Percentiles rank a stretch among this genome's conserved stretches.
phyloP scores from a whole-genome alignment of 1,140 invertebrate species.

The Pseudachorutes palmiensis region DNA sequence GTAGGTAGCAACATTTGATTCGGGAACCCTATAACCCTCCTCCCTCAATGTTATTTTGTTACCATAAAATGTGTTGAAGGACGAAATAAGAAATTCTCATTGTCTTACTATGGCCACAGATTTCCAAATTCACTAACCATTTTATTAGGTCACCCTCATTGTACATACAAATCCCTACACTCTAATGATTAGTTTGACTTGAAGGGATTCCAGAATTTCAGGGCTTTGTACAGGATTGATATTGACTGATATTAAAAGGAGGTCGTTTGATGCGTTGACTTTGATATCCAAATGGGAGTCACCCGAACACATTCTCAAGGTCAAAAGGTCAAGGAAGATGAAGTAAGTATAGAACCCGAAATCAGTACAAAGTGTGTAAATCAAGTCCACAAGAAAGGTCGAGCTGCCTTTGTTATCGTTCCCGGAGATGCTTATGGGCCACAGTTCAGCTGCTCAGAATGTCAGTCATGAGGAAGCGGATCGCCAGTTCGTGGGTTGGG shows the following conservation, averaged over 20 bases:
- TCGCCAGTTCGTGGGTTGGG: constrained; percentile 75
- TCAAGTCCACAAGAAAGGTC: not conserved
- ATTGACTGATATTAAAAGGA: constrained; percentile 2
- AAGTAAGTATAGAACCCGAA: no score
- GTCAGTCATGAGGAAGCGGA: constrained; percentile 20
- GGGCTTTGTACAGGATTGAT: not conserved
- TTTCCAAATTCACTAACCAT: no score
- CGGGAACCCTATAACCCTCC: no score
- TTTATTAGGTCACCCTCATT: no score
- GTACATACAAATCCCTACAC: no score
- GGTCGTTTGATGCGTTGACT: not conserved
- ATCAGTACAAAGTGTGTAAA: not conserved
- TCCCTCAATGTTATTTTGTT: no score
- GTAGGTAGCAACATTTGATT: no score
- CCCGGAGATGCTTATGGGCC: not conserved
- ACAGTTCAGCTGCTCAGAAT: not conserved
- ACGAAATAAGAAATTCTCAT: no score
- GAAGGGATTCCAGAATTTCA: not conserved
- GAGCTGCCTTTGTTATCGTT: not conserved
- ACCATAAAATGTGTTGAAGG: no score
- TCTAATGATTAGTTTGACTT: constrained; percentile 51
- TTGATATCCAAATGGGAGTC: not conserved
- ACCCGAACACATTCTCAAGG: not conserved
- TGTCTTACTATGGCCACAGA: no score
- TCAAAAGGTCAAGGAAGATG: not conserved